phyloP scores from a whole-genome alignment of 2,888 invertebrate species.

The Lutraria lutraria region DNA sequence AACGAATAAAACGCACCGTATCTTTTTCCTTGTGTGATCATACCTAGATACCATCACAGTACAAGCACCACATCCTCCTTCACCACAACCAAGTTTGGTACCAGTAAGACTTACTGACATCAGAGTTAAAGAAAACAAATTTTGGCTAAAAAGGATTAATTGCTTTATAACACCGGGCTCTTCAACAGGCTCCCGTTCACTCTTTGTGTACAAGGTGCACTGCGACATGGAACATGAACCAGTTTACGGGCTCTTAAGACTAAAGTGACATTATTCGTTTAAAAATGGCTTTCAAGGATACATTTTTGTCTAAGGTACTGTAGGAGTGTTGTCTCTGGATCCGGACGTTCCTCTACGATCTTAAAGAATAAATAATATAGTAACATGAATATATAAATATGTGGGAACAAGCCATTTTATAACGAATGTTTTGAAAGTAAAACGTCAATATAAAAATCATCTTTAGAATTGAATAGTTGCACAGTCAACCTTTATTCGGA shows the following conservation, averaged over 20 bases:
- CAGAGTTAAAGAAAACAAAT: neutral
- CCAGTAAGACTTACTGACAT: conserved; percentile 90
- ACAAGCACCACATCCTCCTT: conserved; percentile 98
- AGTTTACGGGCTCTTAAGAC: too few species aligned
- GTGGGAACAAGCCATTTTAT: too few species aligned
- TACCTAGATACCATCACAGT: conserved; percentile 96
- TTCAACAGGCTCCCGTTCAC: too few species aligned
- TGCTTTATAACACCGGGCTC: too few species aligned
- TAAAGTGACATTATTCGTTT: neutral
- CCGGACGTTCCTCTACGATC: conserved; percentile 91
- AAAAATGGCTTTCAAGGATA: conserved; percentile 73
- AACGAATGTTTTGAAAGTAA: too few species aligned
- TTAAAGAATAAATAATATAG: conserved; percentile 85
- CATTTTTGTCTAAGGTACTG: conserved; percentile 91
- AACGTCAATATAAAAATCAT: too few species aligned
- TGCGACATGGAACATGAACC: too few species aligned
- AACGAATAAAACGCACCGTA: conserved; percentile 53
- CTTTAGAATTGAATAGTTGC: too few species aligned
- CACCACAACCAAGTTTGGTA: conserved; percentile 96
- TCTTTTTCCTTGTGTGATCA: conserved; percentile 88
- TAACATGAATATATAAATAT: too few species aligned
- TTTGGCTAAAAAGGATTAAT: too few species aligned
- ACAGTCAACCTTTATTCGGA: too few species aligned
- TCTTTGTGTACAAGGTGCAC: too few species aligned
- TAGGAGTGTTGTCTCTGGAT: conserved; percentile 94